Evolutionary conservation across 2,888 invertebrate species (phyloP).

Genomic region (Cancer borealis): DNA sequence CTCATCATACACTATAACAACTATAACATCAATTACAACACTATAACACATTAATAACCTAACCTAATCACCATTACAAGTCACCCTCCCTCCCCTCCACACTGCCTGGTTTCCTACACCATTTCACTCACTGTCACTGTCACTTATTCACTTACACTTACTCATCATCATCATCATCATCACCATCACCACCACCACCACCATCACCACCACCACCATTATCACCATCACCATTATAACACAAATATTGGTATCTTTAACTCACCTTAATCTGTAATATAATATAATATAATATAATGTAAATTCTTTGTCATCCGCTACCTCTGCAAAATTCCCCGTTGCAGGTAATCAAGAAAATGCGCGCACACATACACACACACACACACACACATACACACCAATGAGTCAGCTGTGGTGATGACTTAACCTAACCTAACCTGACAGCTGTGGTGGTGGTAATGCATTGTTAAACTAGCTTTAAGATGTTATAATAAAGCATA

Average conservation of each 20-base stretch:
- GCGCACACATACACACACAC: neutral
- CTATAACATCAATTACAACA: neutral
- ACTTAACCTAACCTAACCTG: neutral
- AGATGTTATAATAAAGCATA: too few relatives aligned
- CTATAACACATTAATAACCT: neutral
- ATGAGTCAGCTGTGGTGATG: neutral
- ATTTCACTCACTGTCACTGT: neutral
- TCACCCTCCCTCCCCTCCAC: neutral
- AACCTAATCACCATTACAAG: neutral
- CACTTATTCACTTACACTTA: neutral
- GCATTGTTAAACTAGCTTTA: neutral
- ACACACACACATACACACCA: neutral
- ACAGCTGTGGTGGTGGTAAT: neutral
- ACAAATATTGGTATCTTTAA: neutral
- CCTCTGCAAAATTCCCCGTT: neutral
- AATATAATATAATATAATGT: neutral
- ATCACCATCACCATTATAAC: neutral
- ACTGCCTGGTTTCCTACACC: neutral
- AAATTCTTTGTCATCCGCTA: neutral
- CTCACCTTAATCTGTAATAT: neutral
- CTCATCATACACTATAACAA: neutral
- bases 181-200: neutral
- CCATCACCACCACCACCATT: neutral
- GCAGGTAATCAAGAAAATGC: neutral
- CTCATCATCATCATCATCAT: too few relatives aligned